Conservation (phyloP, 35 echinoderm and acorn worm species). For the Lytechinus pictus region DNA sequence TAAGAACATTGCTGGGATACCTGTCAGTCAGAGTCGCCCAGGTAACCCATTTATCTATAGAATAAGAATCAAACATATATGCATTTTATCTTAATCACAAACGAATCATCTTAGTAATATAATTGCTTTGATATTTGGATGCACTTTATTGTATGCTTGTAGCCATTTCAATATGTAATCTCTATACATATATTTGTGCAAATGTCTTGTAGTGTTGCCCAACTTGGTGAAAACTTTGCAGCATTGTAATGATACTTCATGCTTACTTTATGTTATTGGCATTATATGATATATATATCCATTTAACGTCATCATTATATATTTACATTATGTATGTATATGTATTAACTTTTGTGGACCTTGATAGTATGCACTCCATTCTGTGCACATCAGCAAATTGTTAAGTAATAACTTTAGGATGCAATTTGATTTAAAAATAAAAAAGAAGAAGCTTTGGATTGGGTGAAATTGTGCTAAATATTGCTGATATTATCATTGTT, state of each 20-base stretch:
- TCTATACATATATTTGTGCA: no score
- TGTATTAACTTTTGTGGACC: background rate
- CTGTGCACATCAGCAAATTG: background rate
- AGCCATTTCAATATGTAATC: no score
- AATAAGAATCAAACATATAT: background rate
- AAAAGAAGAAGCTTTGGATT: background rate
- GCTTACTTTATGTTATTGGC: no score
- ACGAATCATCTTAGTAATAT: no score
- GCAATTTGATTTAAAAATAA: background rate
- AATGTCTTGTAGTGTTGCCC: no score
- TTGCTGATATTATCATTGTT: background rate
- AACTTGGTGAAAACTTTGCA: no score
- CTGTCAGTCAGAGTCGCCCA: constrained; percentile 75
- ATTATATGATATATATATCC: no score
- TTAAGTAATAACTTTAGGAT: background rate
- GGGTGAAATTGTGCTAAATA: no score
- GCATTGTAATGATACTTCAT: no score
- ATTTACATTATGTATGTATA: background rate
- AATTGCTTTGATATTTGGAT: no score
- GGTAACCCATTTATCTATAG: constrained; percentile 57
- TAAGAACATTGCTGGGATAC: constrained; percentile 69
- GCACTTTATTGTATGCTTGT: no score
- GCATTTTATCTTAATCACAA: background rate
- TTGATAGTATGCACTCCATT: background rate
- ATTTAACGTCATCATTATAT: background rate